Conservation (phyloP, 2,113 vertebrate genomes). For the Archilochus colubris region DNA sequence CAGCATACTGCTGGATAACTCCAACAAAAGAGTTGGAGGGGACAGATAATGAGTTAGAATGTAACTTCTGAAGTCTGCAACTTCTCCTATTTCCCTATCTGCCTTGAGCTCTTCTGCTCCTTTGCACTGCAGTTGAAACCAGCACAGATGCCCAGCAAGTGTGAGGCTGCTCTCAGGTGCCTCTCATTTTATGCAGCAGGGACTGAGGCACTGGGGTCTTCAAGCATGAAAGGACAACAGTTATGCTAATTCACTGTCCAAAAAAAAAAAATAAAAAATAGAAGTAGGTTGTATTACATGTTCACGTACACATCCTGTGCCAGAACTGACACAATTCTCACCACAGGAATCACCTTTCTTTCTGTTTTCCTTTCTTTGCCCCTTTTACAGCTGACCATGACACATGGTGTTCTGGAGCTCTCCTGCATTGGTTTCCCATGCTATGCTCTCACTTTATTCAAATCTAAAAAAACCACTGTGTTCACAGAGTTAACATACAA, state of each 20-base stretch:
- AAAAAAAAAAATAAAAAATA: neutral
- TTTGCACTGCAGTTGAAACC: accelerated
- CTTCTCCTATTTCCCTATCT: neutral
- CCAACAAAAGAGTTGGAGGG: neutral
- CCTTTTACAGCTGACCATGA: neutral
- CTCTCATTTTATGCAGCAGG: neutral
- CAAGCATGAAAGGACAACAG: neutral
- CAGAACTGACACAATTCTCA: neutral
- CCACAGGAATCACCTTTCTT: neutral
- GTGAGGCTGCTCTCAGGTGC: neutral
- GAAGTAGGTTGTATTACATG: neutral
- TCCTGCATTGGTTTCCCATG: neutral
- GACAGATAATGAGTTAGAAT: neutral
- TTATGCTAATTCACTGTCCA: neutral
- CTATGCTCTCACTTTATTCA: neutral
- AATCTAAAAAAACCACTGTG: neutral
- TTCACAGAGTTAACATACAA: neutral
- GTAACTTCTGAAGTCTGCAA: neutral
- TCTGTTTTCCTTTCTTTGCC: neutral
- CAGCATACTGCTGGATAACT: neutral
- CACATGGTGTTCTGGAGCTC: neutral
- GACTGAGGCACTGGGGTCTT: neutral
- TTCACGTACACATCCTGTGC: neutral
- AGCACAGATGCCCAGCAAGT: neutral
- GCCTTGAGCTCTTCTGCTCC: neutral